Evolutionary conservation across 1,140 invertebrate species (phyloP).

Genomic region (Apolygus lucorum): DNA sequence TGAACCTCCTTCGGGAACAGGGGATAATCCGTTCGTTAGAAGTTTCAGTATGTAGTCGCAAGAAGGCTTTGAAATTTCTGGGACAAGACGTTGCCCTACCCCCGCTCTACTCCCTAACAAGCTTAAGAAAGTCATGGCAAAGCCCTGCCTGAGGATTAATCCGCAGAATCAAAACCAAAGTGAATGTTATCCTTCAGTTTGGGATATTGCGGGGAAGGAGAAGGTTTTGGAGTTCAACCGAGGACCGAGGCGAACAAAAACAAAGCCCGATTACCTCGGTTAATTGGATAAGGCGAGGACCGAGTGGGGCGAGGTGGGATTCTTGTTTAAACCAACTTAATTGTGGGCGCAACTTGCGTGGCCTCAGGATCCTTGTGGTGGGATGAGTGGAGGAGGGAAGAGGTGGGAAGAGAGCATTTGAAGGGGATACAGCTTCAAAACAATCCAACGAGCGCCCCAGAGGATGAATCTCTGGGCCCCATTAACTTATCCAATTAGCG

Average conservation of each 20-base stretch:
- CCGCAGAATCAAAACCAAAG: conserved; percentile 6
- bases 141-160: too few relatives aligned
- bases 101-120: too few relatives aligned
- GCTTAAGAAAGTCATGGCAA: too few relatives aligned
- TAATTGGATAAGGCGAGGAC: conserved; percentile 6
- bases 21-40: too few relatives aligned
- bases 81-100: too few relatives aligned
- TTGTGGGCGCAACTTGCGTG: conserved; percentile 10
- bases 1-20: too few relatives aligned
- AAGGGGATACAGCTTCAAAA: conserved; percentile 10
- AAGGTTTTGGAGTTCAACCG: background rate
- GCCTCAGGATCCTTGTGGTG: background rate
- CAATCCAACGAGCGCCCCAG: background rate
- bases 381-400: background rate
- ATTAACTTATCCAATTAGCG: conserved; percentile 13
- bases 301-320: background rate
- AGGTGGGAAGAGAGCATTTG: background rate
- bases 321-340: conserved; percentile 12
- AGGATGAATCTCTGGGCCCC: conserved; percentile 12
- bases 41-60: too few relatives aligned
- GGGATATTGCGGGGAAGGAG: background rate
- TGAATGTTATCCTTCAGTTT: conserved; percentile 6
- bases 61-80: too few relatives aligned
- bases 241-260: conserved; percentile 6
- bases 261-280: conserved; percentile 12